Percentiles rank a stretch among this genome's conserved stretches.
Evolutionary conservation across 2,797 vertebrate species (phyloP).

Genomic region (Fratercula arctica): DNA sequence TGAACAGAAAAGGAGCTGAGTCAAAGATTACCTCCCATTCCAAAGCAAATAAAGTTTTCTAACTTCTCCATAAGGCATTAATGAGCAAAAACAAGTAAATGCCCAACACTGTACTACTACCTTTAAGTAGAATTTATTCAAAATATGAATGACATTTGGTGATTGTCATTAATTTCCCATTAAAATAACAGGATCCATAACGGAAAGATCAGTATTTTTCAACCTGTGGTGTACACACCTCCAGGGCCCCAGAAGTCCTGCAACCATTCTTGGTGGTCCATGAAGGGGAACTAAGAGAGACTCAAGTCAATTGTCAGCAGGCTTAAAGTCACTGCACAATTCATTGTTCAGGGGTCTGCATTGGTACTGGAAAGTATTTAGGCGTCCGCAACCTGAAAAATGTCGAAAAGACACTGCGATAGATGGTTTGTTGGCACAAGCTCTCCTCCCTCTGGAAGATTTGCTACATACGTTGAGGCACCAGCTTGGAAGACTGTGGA

Average conservation of each 20-base stretch:
- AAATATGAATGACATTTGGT: neutral
- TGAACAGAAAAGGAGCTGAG: neutral
- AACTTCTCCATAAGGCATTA: neutral
- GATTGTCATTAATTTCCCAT: neutral
- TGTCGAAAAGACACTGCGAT: neutral
- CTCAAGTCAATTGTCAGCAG: neutral
- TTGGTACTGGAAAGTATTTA: neutral
- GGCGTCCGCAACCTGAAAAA: neutral
- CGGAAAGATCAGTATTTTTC: neutral
- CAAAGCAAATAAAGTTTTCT: neutral
- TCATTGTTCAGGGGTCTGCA: neutral
- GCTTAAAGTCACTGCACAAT: neutral
- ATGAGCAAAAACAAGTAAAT: neutral
- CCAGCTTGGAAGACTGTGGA: slow-evolving; percentile 7
- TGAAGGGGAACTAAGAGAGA: neutral
- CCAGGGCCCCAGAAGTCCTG: neutral
- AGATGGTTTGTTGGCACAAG: slow-evolving; percentile 50
- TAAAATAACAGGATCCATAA: neutral
- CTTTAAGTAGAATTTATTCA: neutral
- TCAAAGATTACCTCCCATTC: neutral
- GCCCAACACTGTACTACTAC: neutral
- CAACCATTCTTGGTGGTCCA: neutral
- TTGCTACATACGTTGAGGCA: slow-evolving; percentile 50
- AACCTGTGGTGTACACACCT: neutral
- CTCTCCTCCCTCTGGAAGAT: slow-evolving; percentile 58